Evolutionary conservation across 1,140 invertebrate species (phyloP), one percentile per base, ranked within the genome.

Genomic region (Anastrepha ludens): DNA sequence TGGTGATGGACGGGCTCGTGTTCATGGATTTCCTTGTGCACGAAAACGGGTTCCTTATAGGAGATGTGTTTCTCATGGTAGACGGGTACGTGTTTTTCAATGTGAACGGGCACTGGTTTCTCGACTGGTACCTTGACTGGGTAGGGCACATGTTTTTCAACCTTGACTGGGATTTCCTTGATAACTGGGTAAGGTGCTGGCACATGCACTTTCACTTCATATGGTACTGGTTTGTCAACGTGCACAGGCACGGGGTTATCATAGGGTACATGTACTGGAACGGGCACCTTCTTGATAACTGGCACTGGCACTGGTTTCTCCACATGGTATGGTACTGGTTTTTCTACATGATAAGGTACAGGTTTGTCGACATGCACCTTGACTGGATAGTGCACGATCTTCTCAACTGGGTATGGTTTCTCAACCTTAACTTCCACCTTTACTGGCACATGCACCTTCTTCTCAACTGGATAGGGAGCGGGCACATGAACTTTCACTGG

Each of bases 391-490:
- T 96, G 96, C 20, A 96, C 95, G 60, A 95, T 94, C 92, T 96
- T 96, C 90, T 96, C 96, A 0, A 97, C 96, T 58, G 96, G 95
- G 86, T 95, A 95, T 1, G 96, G 96, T 64, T 96, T 94, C 87
- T 94, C 94, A 44, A 96, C 95, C 89, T 95, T 95, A 86, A 96
- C 95, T 59, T 95, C 94, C 60, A 96, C 95, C 90, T 96, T 96
- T 13, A 96, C 95, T 44, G 96, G 95, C 89, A 94, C 94, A 29
- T 94, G 96, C 44, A 96, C 94, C 89, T 96, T 94, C 90, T 96
- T 96, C 90, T 96, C 96, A 3, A 97, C 96, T 78, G 96, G 96
- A 92, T 96, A 96, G 0, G 96, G 96, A 64, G 95, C 94, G 2
- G 95, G 95, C 2, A 96, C 95, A 88, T 94, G 95, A 17, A 96